phyloP scores from a whole-genome alignment of 2,113 vertebrate genomes.

The Capreolus pygargus region DNA sequence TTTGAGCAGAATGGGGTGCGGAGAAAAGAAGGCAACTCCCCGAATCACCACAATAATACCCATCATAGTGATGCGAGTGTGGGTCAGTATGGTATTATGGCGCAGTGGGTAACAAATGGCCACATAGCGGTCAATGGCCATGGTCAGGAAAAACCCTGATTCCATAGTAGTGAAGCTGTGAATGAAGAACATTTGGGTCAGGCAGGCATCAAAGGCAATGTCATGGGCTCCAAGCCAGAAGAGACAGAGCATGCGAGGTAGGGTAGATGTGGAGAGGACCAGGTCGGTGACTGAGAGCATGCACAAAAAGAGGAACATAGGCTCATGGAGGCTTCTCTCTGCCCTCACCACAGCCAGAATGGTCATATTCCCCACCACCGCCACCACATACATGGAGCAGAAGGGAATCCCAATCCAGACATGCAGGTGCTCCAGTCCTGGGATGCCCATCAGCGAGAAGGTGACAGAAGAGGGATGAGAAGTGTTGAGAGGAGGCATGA shows the following conservation, averaged over 20 bases:
- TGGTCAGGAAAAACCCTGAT: neutral
- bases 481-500: slow-evolving; percentile 42
- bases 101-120: neutral
- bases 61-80: neutral
- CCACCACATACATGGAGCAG: slow-evolving; percentile 62
- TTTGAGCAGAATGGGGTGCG: neutral
- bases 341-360: slow-evolving; percentile 46
- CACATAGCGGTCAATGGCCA: neutral
- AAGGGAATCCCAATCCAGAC: slow-evolving; percentile 63
- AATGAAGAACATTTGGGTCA: neutral
- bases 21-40: neutral
- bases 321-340: slow-evolving; percentile 68
- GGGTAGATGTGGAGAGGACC: slow-evolving; percentile 42
- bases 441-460: slow-evolving; percentile 71
- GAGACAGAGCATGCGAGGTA: slow-evolving; percentile 61
- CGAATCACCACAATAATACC: neutral
- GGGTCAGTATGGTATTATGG: neutral
- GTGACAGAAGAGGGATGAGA: slow-evolving; percentile 33
- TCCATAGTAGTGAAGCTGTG: neutral
- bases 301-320: slow-evolving; percentile 73
- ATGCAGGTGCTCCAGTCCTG: slow-evolving; percentile 61
- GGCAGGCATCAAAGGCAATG: slow-evolving; percentile 52
- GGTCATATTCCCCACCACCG: neutral
- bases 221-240: slow-evolving; percentile 38
- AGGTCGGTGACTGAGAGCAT: slow-evolving; percentile 45